Percentiles rank a stretch among this genome's conserved stretches.
Conservation (phyloP, 2,888 invertebrate genomes). For the Resseliella maxima region DNA sequence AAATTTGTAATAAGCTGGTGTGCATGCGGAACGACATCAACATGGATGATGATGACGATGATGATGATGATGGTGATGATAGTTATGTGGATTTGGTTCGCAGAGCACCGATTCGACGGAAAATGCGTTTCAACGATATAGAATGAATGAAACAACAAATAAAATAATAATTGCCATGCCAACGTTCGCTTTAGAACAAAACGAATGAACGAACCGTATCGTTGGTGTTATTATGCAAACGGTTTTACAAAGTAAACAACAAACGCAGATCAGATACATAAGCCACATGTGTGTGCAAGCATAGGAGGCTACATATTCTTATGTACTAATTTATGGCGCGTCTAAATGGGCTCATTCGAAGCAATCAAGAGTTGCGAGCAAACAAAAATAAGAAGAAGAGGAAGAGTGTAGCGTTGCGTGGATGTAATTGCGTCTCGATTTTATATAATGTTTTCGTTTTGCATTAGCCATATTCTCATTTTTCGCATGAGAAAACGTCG, state of each 20-base stretch:
- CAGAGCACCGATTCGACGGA: not conserved
- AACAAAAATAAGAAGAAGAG: not conserved
- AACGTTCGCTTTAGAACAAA: not conserved
- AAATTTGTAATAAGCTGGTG: constrained; percentile 54
- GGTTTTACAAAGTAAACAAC: constrained; percentile 20
- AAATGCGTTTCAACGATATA: not conserved
- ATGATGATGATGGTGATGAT: too few relatives aligned
- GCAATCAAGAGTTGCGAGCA: not conserved
- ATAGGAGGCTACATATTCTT: not conserved
- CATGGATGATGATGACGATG: constrained; percentile 47
- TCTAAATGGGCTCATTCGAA: constrained; percentile 42
- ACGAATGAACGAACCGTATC: constrained; percentile 15
- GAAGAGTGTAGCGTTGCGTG: not conserved
- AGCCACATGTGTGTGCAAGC: not conserved
- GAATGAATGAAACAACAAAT: not conserved
- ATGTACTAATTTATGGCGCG: constrained; percentile 28
- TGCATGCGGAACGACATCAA: constrained; percentile 28
- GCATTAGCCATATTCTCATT: constrained; percentile 47
- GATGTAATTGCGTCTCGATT: constrained; percentile 1
- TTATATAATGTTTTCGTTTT: not conserved
- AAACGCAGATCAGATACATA: constrained; percentile 50
- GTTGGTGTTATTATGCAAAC: not conserved
- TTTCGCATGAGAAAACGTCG: constrained; percentile 25
- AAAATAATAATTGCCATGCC: constrained; percentile 53
- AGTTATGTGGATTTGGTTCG: not conserved